These are phyloP conservation scores for Lepidurus arcticus DNA, from an alignment of 1,140 invertebrate genomes.

Conservation along the genomic window DNA sequence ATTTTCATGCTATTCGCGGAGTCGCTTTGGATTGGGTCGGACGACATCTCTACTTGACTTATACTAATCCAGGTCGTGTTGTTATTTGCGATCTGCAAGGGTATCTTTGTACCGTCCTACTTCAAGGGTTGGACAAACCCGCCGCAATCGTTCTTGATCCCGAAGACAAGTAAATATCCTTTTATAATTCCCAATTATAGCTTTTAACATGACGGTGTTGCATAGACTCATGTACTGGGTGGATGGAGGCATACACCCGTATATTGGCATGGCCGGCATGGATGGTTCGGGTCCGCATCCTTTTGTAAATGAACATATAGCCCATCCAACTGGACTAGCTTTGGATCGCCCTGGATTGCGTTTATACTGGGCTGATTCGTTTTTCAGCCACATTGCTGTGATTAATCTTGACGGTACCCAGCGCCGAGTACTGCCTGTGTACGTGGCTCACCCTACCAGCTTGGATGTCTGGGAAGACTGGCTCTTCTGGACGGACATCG, in stretches of 20 bases:
- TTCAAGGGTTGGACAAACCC: slow-evolving; percentile 52
- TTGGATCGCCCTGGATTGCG: slow-evolving; percentile 46
- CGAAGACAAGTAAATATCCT: slow-evolving; percentile 42
- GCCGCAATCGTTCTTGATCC: slow-evolving; percentile 56
- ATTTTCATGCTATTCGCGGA: slow-evolving; percentile 69
- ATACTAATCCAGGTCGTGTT: slow-evolving; percentile 48
- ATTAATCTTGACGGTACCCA: slow-evolving; percentile 45
- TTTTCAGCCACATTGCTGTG: slow-evolving; percentile 43
- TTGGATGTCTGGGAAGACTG: slow-evolving; percentile 48
- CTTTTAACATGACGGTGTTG: too few relatives aligned
- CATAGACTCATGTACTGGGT: slow-evolving; percentile 50
- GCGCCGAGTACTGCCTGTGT: slow-evolving; percentile 41
- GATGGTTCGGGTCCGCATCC: slow-evolving; percentile 49
- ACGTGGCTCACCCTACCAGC: slow-evolving; percentile 49
- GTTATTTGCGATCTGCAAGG: slow-evolving; percentile 44
- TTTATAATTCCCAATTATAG: too few relatives aligned
- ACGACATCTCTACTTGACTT: slow-evolving; percentile 64
- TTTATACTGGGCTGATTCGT: slow-evolving; percentile 58
- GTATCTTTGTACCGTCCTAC: slow-evolving; percentile 44
- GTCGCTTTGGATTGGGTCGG: slow-evolving; percentile 77
- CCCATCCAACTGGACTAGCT: slow-evolving; percentile 55
- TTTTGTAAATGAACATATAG: slow-evolving; percentile 50
- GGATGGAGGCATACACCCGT: slow-evolving; percentile 53
- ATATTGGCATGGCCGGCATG: slow-evolving; percentile 55
- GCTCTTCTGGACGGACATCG: slow-evolving; percentile 57